Conservation (phyloP, 2,113 vertebrate species). For the Microcebus griseorufus region DNA sequence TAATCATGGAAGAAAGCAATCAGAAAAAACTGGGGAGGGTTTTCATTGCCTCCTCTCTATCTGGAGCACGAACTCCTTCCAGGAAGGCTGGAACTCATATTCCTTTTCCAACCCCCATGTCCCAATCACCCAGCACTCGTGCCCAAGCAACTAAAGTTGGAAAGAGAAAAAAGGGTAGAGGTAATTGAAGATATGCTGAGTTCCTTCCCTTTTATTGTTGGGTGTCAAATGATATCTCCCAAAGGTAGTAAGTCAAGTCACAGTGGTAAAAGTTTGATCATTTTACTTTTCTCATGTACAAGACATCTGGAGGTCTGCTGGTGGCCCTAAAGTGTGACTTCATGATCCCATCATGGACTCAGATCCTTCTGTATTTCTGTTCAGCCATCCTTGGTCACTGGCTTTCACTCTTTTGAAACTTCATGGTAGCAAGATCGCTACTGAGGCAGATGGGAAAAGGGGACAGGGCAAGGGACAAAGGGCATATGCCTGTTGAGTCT, state of each 20-base stretch:
- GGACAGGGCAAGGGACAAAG: neutral
- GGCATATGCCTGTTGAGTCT: neutral
- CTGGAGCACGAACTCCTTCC: neutral
- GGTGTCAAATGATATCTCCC: neutral
- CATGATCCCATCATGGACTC: accelerated
- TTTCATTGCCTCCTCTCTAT: neutral
- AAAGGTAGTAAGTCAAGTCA: neutral
- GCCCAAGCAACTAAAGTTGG: neutral
- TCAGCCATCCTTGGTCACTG: neutral
- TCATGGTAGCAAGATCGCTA: neutral
- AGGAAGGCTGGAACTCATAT: neutral
- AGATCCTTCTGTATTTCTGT: neutral
- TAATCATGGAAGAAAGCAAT: neutral
- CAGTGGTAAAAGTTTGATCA: neutral
- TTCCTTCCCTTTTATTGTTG: neutral
- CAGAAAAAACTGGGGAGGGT: neutral
- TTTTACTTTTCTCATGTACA: neutral
- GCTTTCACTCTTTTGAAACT: neutral
- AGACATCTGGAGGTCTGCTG: neutral
- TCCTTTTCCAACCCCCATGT: neutral
- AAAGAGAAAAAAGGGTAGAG: neutral
- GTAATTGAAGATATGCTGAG: too few species aligned
- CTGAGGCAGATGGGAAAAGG: neutral
- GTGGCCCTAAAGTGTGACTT: neutral
- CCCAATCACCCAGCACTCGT: neutral